Conservation (phyloP, 2,113 vertebrate species). For the Hyperoodon ampullatus region DNA sequence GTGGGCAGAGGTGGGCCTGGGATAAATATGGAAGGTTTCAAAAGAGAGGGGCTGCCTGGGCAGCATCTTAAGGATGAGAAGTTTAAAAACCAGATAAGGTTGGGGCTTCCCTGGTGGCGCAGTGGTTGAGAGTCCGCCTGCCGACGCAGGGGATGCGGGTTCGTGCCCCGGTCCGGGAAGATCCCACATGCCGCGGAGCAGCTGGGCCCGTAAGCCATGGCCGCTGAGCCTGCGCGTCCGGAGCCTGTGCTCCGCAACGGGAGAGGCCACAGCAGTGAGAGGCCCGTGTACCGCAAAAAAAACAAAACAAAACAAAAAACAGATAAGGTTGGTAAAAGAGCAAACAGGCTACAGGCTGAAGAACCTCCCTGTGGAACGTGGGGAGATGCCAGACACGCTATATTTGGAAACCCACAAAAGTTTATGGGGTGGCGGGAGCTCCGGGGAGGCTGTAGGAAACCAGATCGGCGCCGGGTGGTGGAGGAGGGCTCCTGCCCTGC, state of each 20-base stretch:
- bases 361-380: rapidly evolving
- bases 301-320: not conserved
- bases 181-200: no score
- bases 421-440: rapidly evolving
- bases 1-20: not conserved
- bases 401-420: rapidly evolving
- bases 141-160: no score
- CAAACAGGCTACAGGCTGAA: rapidly evolving
- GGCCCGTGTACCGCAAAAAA: no score
- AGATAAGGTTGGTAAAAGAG: not conserved
- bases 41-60: rapidly evolving
- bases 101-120: no score
- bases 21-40: rapidly evolving
- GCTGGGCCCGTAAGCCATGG: no score
- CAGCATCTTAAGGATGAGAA: not conserved
- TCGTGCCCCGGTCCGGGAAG: no score
- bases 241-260: no score
- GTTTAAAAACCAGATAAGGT: not conserved
- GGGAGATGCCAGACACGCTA: rapidly evolving
- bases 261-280: no score
- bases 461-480: rapidly evolving
- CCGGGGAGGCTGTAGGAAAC: rapidly evolving
- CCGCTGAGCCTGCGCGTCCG: no score
- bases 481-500: not conserved
- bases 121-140: no score